Evolutionary conservation across 2,113 vertebrate species (phyloP).

Genomic region (Tauraco erythrolophus): DNA sequence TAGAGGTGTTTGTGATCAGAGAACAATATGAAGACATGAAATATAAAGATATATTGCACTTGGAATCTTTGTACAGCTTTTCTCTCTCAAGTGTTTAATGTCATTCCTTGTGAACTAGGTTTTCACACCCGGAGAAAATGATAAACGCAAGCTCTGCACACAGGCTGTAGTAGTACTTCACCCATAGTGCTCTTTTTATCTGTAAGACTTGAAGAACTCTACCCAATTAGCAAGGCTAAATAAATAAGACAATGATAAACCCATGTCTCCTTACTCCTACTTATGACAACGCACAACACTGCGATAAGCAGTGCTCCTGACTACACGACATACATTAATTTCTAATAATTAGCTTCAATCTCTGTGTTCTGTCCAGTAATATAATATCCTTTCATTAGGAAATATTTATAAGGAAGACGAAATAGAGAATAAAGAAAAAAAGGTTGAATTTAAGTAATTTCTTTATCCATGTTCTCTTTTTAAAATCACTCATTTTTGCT

Average conservation of each 20-base stretch:
- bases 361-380: neutral
- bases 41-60: neutral
- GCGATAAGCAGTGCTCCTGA: neutral
- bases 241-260: neutral
- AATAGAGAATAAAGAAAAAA: neutral
- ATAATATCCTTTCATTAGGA: neutral
- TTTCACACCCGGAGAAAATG: neutral
- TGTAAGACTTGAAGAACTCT: neutral
- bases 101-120: neutral
- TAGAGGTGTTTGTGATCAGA: neutral
- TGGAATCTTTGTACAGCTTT: neutral
- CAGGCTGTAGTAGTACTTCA: neutral
- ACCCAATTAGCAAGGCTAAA: neutral
- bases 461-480: neutral
- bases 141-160: neutral
- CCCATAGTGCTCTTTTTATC: neutral
- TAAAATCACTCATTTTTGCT: neutral
- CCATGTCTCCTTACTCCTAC: neutral
- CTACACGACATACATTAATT: neutral
- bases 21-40: neutral
- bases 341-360: neutral
- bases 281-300: neutral
- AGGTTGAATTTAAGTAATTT: neutral
- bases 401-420: neutral
- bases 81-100: neutral